Conservation (phyloP, 2,888 invertebrate species). For the Neoascia interrupta region DNA sequence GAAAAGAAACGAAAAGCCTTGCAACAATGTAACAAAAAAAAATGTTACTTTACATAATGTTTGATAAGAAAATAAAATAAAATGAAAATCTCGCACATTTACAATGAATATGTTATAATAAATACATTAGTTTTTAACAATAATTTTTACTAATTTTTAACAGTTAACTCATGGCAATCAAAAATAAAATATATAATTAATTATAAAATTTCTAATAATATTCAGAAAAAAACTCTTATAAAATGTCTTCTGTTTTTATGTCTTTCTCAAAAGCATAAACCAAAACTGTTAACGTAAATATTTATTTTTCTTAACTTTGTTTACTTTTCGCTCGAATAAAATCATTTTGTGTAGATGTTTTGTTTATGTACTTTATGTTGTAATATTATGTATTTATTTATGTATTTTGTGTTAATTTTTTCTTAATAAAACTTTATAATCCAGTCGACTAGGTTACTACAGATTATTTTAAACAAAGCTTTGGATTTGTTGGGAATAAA, state of each 20-base stretch:
- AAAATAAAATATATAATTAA: neutral
- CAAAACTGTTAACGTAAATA: slow-evolving; percentile 17
- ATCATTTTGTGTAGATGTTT: too few species aligned
- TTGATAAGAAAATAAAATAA: slow-evolving; percentile 3
- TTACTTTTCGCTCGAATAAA: slow-evolving; percentile 26
- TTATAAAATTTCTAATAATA: slow-evolving; percentile 5
- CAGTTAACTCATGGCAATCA: slow-evolving; percentile 43
- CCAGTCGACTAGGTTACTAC: too few species aligned
- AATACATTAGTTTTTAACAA: neutral
- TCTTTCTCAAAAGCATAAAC: slow-evolving; percentile 20
- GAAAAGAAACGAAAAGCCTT: slow-evolving; percentile 62
- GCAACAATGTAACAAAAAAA: slow-evolving; percentile 32
- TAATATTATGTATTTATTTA: slow-evolving; percentile 41
- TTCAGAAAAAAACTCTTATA: too few species aligned
- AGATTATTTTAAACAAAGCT: too few species aligned
- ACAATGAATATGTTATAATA: slow-evolving; percentile 19
- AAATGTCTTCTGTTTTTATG: slow-evolving; percentile 34
- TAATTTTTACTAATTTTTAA: slow-evolving; percentile 5
- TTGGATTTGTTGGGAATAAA: too few species aligned
- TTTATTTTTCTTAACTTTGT: slow-evolving; percentile 24
- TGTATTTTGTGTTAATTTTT: slow-evolving; percentile 47
- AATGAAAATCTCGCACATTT: slow-evolving; percentile 42
- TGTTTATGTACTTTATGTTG: slow-evolving; percentile 39
- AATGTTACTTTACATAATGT: slow-evolving; percentile 16
- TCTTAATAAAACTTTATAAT: too few species aligned